Base-by-base conservation (phyloP, 2,797 vertebrate genomes). In the Cynopterus sphinx region DNA sequence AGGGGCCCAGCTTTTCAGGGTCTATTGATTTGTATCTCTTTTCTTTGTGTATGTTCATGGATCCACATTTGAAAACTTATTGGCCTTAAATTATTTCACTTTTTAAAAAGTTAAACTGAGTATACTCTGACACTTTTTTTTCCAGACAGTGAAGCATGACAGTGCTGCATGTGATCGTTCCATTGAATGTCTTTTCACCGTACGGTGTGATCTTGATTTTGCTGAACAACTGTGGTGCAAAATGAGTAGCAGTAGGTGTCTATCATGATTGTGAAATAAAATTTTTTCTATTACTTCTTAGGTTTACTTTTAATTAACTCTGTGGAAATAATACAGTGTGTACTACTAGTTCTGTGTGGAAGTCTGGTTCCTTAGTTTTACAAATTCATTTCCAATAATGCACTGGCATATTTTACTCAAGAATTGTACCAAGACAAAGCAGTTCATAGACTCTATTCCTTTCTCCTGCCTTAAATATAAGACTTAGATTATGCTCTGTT, bases 171-270 rank as follows among this genome's bases (percentile, higher is more conserved):
- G 98, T 4, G 98, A 99, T 61, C 97, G 97, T 41, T 98, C 98
- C 22, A 98, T 99, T 21, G 99, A 99, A 96, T 99, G 98, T 9
- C 97, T 98, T 93, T 98, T 99, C 94, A 98, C 98, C 91, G 98
- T 99, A 90, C 98, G 99, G 91, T 99, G 99, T 19, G 99, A 99
- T 97, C 98, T 99, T 55, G 99, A 99, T 98, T 99, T 99, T 98
- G 98, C 99, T 53, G 99, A 99, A 93, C 99, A 99, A 75, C 98
- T 99, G 8, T 99, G 99, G 99, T 99, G 99, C 97, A 99, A 98
- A 96, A 99, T 99, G 99, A 99, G 98, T 96, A 99, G 98, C 97
- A 99, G 99, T 99, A 96, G 97, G 99, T 98, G 8, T 86, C 84
- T 16, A 2, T 68, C 3, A 1, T 55, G 61, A 57, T 43, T 57